These are phyloP conservation scores for Palloptera scutellata DNA, from an alignment of 2,888 invertebrate species.

Conservation along the genomic window DNA sequence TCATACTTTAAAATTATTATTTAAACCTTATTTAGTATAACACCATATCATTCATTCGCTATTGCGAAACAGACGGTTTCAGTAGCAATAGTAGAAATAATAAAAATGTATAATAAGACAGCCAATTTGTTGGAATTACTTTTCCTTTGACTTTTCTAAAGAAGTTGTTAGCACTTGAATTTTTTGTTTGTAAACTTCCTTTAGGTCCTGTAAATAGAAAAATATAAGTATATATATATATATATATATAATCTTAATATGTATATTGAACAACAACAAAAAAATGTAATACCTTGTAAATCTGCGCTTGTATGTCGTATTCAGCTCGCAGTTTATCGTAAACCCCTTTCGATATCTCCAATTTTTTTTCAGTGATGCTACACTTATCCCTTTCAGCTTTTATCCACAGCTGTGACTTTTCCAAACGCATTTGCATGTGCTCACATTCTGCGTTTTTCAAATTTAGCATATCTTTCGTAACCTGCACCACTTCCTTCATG, in stretches of 20 bases:
- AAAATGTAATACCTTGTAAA: constrained; percentile 71
- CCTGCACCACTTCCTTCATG: constrained; percentile 80
- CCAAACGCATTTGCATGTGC: constrained; percentile 73
- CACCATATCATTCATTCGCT: too few species aligned
- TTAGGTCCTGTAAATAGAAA: constrained; percentile 67
- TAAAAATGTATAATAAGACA: neutral
- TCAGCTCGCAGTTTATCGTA: constrained; percentile 80
- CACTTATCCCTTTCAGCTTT: constrained; percentile 78
- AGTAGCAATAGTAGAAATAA: neutral
- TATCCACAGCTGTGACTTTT: constrained; percentile 71
- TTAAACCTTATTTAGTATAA: too few species aligned
- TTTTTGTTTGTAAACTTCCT: constrained; percentile 74
- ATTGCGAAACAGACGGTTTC: neutral
- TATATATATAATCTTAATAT: neutral
- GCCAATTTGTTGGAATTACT: constrained; percentile 25
- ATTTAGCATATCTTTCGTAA: constrained; percentile 81
- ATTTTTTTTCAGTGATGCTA: constrained; percentile 73
- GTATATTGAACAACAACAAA: neutral
- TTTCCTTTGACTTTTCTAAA: constrained; percentile 53
- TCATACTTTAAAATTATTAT: too few species aligned
- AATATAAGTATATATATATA: neutral
- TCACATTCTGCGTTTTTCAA: constrained; percentile 82
- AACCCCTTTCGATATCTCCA: constrained; percentile 75
- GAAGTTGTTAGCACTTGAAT: constrained; percentile 61
- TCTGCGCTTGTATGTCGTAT: constrained; percentile 78